phyloP scores from a whole-genome alignment of 2,797 vertebrate genomes.

The Cephalopachus bancanus region DNA sequence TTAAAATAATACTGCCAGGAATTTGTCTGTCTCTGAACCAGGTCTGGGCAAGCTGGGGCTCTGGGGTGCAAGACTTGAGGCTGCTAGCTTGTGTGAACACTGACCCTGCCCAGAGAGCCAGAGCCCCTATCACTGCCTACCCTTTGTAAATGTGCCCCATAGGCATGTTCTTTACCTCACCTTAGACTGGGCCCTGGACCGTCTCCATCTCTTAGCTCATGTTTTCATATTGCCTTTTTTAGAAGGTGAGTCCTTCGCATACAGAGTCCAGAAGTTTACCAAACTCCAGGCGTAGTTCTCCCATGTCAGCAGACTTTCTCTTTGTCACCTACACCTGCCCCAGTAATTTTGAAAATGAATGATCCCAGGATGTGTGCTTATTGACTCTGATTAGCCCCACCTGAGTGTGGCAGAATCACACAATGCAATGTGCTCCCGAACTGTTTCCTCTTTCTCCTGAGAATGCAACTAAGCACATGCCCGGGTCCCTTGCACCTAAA shows the following conservation, averaged over 20 bases:
- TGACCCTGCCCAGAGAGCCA: background rate
- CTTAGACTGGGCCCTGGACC: background rate
- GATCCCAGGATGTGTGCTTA: background rate
- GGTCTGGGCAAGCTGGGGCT: background rate
- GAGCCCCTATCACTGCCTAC: background rate
- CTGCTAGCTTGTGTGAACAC: too few species aligned
- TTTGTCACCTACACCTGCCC: background rate
- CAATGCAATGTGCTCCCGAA: background rate
- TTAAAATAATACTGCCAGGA: constrained; percentile 26
- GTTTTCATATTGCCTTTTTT: background rate
- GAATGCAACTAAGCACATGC: background rate
- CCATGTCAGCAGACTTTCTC: background rate
- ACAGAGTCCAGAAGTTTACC: background rate
- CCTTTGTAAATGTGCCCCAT: background rate
- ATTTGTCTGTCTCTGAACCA: background rate
- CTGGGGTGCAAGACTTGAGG: background rate
- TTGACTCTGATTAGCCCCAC: background rate
- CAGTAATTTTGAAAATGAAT: background rate
- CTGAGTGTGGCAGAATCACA: background rate
- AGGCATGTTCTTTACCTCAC: background rate
- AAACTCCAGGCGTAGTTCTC: background rate
- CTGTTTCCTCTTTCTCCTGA: background rate
- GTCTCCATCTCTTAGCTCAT: background rate
- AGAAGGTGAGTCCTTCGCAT: background rate
- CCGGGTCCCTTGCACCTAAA: background rate